A percentile compares a stretch with the other conserved stretches of the same genome.
phyloP scores from a whole-genome alignment of 2,888 invertebrate species.

The Euclidia mi region DNA sequence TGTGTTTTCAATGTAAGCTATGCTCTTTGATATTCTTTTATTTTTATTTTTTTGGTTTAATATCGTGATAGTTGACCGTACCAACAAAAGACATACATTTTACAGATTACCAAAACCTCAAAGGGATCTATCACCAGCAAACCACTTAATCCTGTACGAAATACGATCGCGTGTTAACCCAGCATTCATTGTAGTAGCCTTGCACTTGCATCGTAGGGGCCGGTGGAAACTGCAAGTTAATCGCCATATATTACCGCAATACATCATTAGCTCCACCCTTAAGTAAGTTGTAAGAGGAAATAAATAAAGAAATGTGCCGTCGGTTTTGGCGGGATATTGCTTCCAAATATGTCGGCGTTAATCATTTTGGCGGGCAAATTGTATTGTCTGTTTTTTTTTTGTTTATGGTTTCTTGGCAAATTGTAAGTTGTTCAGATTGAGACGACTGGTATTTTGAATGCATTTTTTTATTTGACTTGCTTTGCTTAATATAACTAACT shows the following conservation, averaged over 20 bases:
- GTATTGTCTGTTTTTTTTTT: conserved; percentile 3
- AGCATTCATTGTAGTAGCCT: conserved; percentile 67
- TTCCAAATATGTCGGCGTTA: conserved; percentile 50
- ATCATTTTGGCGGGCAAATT: conserved; percentile 57
- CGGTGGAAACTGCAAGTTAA: conserved; percentile 83
- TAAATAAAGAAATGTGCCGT: conserved; percentile 62
- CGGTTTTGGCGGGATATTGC: conserved; percentile 58
- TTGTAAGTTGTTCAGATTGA: too few species aligned
- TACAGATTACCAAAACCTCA: not conserved
- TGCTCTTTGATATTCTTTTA: too few species aligned
- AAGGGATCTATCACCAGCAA: conserved; percentile 38
- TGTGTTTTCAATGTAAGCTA: too few species aligned
- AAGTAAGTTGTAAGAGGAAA: conserved; percentile 63
- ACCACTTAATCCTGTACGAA: conserved; percentile 76
- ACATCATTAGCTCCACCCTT: conserved; percentile 72
- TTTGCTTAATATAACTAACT: too few species aligned
- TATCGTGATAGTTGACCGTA: too few species aligned
- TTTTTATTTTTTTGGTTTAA: too few species aligned
- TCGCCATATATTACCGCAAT: conserved; percentile 75
- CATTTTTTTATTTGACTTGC: too few species aligned
- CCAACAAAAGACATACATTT: not conserved
- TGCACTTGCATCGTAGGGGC: conserved; percentile 76
- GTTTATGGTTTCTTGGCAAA: too few species aligned
- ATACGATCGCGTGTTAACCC: conserved; percentile 80
- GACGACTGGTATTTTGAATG: too few species aligned